Evolutionary conservation across 2,113 vertebrate species (phyloP), one percentile per base, ranked within the genome.

Genomic region (Empidonax alnorum): DNA sequence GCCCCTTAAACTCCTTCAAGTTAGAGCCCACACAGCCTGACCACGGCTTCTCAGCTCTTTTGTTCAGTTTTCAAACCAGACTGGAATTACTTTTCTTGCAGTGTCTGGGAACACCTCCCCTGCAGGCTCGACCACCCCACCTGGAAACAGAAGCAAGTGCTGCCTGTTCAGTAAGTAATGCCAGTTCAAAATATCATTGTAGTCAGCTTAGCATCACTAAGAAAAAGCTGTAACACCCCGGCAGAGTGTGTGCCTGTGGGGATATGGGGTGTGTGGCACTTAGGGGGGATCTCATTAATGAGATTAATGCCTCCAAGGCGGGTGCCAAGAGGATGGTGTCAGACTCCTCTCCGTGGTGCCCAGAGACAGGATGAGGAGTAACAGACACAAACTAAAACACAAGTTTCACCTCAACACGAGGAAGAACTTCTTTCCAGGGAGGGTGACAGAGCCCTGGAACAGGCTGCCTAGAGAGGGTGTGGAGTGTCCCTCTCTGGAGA

Each of bases 261-360:
- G 31, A 25, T 11, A 21, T 0, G 0, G 5, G 9, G 12, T 2
- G 23, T 16, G 12, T 8, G 24, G 52, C 6, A 61, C 14, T 35
- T 55, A 18, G 11, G 7, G 27, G 27, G 61, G 25, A 41, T 42
- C 61, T 21, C 61, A 13, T 41, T 20, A 63, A 63, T 31, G 19
- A 55, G 1, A 19, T 7, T 19, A 76, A 16, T 69, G 35, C 37
- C 35, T 42, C 41, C 10, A 69, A 44, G 24, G 39, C 12, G 14
- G 12, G n/a, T 89, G 63, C 46, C 53, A n/a, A 20, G 3, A 44
- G 44, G 59, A 25, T 25, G 20, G 39, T 82, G 61, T 46, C 39
- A 75, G 28, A 6, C 20, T 30, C 27, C 37, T 30, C 27, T 68
- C 71, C 61, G 46, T 61, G 69, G 61, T 39, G 53, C 62, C 33